These are phyloP conservation scores for Cyprinodon brontotheroides DNA, from an alignment of 2,113 vertebrate species.

Conservation along the genomic window DNA sequence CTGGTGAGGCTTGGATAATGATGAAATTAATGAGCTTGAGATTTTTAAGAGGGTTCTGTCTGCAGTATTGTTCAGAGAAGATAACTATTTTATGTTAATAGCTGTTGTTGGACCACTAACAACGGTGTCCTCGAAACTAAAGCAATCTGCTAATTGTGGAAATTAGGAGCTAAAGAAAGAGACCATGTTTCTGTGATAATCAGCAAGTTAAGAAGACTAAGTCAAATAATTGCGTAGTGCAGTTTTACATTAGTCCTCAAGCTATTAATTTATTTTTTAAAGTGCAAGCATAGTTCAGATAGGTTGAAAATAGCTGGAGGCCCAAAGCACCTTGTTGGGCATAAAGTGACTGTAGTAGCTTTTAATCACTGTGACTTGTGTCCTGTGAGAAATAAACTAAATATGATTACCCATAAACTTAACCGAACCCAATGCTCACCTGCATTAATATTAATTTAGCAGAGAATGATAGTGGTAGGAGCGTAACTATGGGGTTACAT, in stretches of 20 bases:
- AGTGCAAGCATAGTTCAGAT: constrained; percentile 35
- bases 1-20: constrained; percentile 72
- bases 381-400: constrained; percentile 82
- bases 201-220: constrained; percentile 29
- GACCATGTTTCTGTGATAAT: constrained; percentile 49
- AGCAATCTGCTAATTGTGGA: constrained; percentile 52
- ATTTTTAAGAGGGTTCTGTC: constrained; percentile 71
- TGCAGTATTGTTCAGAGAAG: constrained; percentile 66
- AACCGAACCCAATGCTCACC: constrained; percentile 77
- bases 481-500: constrained; percentile 76
- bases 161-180: constrained; percentile 36
- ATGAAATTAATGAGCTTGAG: constrained; percentile 76
- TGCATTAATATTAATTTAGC: constrained; percentile 84
- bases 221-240: constrained; percentile 20
- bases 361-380: constrained; percentile 82
- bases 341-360: constrained; percentile 59
- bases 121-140: constrained; percentile 51
- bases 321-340: constrained; percentile 63
- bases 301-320: constrained; percentile 69
- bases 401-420: constrained; percentile 86
- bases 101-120: constrained; percentile 23
- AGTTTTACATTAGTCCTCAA: constrained; percentile 22
- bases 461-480: constrained; percentile 67
- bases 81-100: constrained; percentile 75
- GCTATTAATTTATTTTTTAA: constrained; percentile 26